These are phyloP conservation scores for Sabellastarte sp. DNA, from an alignment of 2,888 invertebrate species.

Conservation along the genomic window DNA sequence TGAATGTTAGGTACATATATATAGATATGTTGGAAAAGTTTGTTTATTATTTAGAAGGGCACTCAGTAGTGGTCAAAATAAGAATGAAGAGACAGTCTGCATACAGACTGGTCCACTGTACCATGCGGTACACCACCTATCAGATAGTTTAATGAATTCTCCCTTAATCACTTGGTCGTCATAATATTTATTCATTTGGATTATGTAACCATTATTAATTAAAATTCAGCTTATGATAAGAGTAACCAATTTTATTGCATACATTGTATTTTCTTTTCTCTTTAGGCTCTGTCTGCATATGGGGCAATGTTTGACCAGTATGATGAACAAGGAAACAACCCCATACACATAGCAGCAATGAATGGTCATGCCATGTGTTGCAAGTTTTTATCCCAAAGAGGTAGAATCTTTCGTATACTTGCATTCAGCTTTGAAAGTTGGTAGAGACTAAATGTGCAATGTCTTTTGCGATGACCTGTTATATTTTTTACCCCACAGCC, in stretches of 20 bases:
- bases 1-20: no score
- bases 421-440: no score
- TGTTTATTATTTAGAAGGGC: no score
- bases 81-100: no score
- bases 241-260: slow-evolving; percentile 52
- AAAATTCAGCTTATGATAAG: slow-evolving; percentile 53
- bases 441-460: no score
- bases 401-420: no score
- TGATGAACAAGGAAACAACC: slow-evolving; percentile 53
- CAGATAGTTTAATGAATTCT: no score
- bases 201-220: no score
- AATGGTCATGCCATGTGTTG: slow-evolving; percentile 53
- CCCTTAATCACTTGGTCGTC: slow-evolving; percentile 52
- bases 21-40: no score
- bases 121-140: slow-evolving; percentile 55
- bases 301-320: slow-evolving; percentile 55
- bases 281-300: slow-evolving; percentile 51
- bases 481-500: no score
- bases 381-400: slow-evolving; percentile 57
- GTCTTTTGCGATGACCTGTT: no score
- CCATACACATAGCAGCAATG: slow-evolving; percentile 55
- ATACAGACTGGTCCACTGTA: slow-evolving; percentile 53
- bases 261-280: slow-evolving; percentile 14
- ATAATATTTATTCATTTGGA: slow-evolving; percentile 16
- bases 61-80: no score